Evolutionary conservation across 53 echinoderm and acorn worm genomes (phyloP), one percentile per base, ranked within the genome.

Genomic region (Crossaster papposus): DNA sequence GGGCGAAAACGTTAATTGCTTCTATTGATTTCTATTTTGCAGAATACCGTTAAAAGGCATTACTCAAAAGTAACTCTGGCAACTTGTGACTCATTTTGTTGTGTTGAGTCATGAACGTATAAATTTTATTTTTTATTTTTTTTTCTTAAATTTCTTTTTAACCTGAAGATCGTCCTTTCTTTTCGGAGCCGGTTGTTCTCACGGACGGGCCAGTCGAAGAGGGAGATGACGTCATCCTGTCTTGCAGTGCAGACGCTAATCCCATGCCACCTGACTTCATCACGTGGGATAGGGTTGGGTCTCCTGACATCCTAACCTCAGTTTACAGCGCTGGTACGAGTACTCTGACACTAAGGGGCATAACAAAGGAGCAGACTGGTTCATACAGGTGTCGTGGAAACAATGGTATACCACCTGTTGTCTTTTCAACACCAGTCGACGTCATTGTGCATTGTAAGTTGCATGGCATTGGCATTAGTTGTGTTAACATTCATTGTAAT

Each of bases 161-260:
- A 30, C 37, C 77, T 76, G 8, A 13, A 36, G 14, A 15, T 18
- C 51, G 24, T 22, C 24, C 50, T 14, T 44, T 44, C 44, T 50
- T 83, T 70, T 30, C 24, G 20, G 38, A 65, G 44, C 38, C 38
- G 15, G 1, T 64, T 10, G 55, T 31, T 28, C 15, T 17, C 22
- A 51, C 83, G 18, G 3, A 8, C 0, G 65, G 13, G 65, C 37
- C 79, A 14, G 36, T 79, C 20, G 51, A 28, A 1, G 89, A 89
- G 55, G 89, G 89, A 15, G 79, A 34, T 54, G 65, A 65, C 65
- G 78, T 89, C 29, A 65, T 79, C 70, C 68, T 89, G 50, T 73
- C 79, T n/a, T 89, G 89, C 51, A 79, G 79, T 20, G 64, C 88
- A 22, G 79, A 89, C 22, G 89, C 89, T 36, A 80, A 89, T 52